Conservation (phyloP, 2,797 vertebrate species). For the Chiloscyllium punctatum region DNA sequence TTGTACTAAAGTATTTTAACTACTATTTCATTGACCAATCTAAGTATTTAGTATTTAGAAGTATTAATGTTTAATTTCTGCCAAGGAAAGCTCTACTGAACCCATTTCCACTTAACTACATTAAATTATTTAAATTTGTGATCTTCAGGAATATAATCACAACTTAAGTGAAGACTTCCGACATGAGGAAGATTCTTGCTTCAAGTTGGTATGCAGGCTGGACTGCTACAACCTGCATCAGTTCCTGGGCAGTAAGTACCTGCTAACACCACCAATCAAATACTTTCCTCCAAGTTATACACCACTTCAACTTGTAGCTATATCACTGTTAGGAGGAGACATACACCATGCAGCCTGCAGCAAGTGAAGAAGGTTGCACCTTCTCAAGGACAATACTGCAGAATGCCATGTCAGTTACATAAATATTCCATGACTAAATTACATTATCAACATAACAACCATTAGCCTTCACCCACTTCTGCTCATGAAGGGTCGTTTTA, state of each 20-base stretch:
- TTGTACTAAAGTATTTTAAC: no score
- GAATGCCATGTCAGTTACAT: neutral
- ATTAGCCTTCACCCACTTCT: neutral
- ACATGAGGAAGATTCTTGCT: neutral
- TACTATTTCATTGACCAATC: no score
- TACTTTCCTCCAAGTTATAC: neutral
- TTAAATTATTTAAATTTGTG: no score
- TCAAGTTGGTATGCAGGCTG: neutral
- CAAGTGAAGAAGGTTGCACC: neutral
- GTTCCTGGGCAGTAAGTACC: neutral
- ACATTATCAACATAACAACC: neutral
- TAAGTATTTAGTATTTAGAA: no score
- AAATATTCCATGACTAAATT: neutral
- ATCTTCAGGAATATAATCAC: no score
- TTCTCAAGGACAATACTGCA: neutral
- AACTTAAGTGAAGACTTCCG: no score
- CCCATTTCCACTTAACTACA: no score
- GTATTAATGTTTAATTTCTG: no score
- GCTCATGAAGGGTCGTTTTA: neutral
- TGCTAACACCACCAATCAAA: neutral
- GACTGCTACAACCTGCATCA: neutral
- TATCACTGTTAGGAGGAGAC: neutral
- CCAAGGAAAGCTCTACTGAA: no score
- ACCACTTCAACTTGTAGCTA: neutral
- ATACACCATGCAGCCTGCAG: neutral